Evolutionary conservation across 1,140 invertebrate species (phyloP), one percentile per base, ranked within the genome.

Genomic region (Papilio aristodemus): DNA sequence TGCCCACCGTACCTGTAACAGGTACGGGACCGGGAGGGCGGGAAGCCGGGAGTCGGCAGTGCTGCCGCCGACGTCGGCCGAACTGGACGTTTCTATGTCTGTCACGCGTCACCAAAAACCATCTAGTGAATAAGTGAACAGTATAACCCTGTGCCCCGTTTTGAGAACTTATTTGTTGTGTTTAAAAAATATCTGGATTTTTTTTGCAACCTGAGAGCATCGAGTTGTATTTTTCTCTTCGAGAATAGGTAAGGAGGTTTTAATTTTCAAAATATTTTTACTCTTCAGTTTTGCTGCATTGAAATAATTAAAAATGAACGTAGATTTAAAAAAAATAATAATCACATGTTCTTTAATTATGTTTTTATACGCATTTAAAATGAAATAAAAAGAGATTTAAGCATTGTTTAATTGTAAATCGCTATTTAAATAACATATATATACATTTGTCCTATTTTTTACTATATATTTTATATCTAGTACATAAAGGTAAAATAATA

Each of bases 1-100:
- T 79, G 72, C 73, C 72, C 71, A 76, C 64, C 70, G 70, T 82
- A 87, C 85, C 85, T 86, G 86, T 83, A 79, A 79, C 86, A 88
- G 86, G 86, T 86, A 80, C 75, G 73, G 74, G 70, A 72, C 62
- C 75, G 83, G 81, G 86, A 73, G 79, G 80, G 79, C 74, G 77
- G 83, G 75, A 75, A 71, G 71, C 27, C 62, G 67, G 79, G 76
- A 80, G 6, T n/a, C 2, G 6, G 67, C 83, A 87, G 85, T 86
- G 77, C 84, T 81, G 78, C 66, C 78, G 81, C 69, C 71, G 76
- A 43, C 74, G 77, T 64, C 76, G 63, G 75, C 60, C 72, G 59
- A 67, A 60, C 68, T 69, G 75, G 75, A 84, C 84, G 84, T 67
- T 74, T 71, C 70, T 66, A 68, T 57, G 66, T 22, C 41, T 17